A percentile compares a stretch with the other conserved stretches of the same genome.
These are phyloP conservation scores for Chrysolina oricalcia DNA, from an alignment of 2,888 invertebrate species.

Conservation along the genomic window DNA sequence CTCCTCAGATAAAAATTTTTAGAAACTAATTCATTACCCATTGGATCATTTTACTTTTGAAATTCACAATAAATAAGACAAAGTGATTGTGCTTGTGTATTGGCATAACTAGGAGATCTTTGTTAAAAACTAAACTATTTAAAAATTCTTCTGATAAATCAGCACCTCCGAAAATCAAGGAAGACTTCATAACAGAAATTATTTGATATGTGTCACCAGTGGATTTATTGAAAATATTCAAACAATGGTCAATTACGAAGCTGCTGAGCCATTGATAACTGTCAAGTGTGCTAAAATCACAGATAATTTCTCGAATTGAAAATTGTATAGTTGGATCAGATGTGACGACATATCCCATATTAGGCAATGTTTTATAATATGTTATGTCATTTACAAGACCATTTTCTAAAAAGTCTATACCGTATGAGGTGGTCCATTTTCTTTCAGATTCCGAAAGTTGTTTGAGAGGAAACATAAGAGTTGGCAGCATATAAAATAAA, in stretches of 20 bases:
- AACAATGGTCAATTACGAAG: slow-evolving; percentile 33
- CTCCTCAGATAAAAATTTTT: no score
- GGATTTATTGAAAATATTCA: slow-evolving; percentile 22
- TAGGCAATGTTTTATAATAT: slow-evolving; percentile 29
- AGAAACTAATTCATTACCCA: no score
- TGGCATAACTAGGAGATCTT: no score
- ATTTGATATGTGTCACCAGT: slow-evolving; percentile 23
- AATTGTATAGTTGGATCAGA: slow-evolving; percentile 1
- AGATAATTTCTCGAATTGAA: slow-evolving; percentile 24
- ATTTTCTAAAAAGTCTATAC: neutral
- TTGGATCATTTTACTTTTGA: no score
- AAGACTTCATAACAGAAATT: slow-evolving; percentile 29
- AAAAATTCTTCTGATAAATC: no score
- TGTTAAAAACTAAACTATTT: no score
- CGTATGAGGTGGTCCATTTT: neutral
- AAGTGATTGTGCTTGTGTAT: no score
- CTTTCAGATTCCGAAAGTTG: neutral
- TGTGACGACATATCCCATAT: neutral
- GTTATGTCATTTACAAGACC: slow-evolving; percentile 20
- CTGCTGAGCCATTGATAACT: slow-evolving; percentile 20
- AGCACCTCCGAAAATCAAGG: neutral
- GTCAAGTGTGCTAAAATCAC: slow-evolving; percentile 31
- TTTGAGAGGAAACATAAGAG: neutral
- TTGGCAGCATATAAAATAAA: neutral
- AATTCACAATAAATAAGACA: no score